Evolutionary conservation across 35 echinoderm and acorn worm genomes (phyloP).

Genomic region (Holothuria glaberrima): DNA sequence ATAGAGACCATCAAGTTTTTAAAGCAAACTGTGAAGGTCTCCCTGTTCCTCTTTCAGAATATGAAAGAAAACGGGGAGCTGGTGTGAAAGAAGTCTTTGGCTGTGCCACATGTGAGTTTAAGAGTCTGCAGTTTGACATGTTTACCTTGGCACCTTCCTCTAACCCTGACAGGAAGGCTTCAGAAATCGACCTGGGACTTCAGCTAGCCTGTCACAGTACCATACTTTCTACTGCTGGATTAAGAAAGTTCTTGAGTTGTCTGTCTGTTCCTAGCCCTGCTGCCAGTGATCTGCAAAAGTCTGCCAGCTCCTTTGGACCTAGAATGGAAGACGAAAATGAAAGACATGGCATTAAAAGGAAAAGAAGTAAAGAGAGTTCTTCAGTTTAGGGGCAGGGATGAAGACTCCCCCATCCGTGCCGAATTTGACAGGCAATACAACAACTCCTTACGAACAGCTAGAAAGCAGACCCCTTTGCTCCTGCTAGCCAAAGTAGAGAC

Average conservation of each 20-base stretch:
- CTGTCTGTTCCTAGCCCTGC: too few relatives aligned
- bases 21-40: too few relatives aligned
- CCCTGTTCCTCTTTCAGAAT: too few relatives aligned
- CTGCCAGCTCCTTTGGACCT: background rate
- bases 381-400: background rate
- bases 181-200: background rate
- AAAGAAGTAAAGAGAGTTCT: too few relatives aligned
- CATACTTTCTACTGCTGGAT: background rate
- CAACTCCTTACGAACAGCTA: background rate
- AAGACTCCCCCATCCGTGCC: background rate
- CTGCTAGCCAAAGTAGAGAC: constrained; percentile 14
- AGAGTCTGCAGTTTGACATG: background rate
- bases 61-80: too few relatives aligned
- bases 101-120: background rate
- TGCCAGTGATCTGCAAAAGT: background rate
- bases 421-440: constrained; percentile 50
- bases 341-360: too few relatives aligned
- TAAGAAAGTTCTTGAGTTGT: background rate
- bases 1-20: too few relatives aligned
- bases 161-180: background rate
- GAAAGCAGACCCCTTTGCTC: constrained; percentile 28
- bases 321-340: too few relatives aligned
- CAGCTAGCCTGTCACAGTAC: background rate
- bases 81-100: background rate
- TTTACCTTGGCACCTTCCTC: too few relatives aligned